Evolutionary conservation across 2,113 vertebrate genomes (phyloP).

Genomic region (Pardalotus punctatus): DNA sequence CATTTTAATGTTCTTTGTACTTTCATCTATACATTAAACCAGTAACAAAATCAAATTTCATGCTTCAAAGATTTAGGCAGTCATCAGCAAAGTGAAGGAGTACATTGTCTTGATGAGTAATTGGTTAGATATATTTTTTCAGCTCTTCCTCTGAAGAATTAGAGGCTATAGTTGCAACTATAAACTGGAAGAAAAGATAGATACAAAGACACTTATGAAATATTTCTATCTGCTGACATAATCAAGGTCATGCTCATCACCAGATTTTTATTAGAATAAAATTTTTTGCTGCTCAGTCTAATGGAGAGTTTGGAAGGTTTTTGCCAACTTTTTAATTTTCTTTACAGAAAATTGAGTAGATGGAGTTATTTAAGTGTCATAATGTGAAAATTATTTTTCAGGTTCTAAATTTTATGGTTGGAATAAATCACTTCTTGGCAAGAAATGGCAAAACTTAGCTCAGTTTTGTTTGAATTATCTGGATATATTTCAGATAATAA

Average conservation of each 20-base stretch:
- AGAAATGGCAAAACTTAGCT: not conserved
- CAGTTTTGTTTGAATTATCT: not conserved
- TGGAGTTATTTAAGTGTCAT: not conserved
- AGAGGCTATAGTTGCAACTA: not conserved
- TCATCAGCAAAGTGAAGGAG: conserved; percentile 14
- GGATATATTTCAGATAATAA: not conserved
- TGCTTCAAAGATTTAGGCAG: conserved; percentile 22
- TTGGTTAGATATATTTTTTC: not conserved
- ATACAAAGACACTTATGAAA: not conserved
- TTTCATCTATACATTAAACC: conserved; percentile 8
- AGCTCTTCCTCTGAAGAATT: not conserved
- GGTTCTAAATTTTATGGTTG: not conserved
- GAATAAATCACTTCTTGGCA: not conserved
- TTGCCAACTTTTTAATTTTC: not conserved
- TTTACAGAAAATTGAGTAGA: not conserved
- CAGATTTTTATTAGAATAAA: not conserved
- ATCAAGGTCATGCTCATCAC: not conserved
- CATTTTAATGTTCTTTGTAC: not conserved
- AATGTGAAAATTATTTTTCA: not conserved
- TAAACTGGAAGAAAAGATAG: not conserved
- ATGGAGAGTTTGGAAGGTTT: not conserved
- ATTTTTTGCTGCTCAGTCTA: not conserved
- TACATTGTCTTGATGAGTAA: not conserved
- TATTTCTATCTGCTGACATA: not conserved
- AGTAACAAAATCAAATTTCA: conserved; percentile 45